Percentiles rank a stretch among this genome's conserved stretches.
phyloP scores from a whole-genome alignment of 2,797 vertebrate genomes.

The Cottoperca gobio region DNA sequence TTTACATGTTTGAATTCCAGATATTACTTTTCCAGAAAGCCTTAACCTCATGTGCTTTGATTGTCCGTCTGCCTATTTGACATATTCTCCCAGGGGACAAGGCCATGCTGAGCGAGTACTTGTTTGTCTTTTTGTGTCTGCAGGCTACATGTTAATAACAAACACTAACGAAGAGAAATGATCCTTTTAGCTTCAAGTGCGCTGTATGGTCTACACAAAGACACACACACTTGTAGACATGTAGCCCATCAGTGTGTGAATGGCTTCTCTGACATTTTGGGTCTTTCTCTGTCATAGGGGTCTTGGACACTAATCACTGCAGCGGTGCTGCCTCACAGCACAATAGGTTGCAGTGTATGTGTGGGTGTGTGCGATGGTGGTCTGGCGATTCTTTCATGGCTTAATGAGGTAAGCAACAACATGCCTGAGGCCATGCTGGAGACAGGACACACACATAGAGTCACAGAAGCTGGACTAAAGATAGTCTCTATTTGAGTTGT shows the following conservation, averaged over 20 bases:
- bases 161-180: conserved; percentile 80
- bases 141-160: conserved; percentile 67
- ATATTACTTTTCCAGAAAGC: conserved; percentile 19
- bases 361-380: conserved; percentile 62
- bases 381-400: conserved; percentile 76
- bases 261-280: conserved; percentile 65
- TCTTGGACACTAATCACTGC: conserved; percentile 63
- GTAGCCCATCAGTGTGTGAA: conserved; percentile 50
- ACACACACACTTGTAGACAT: conserved; percentile 60
- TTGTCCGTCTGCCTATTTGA: conserved; percentile 27
- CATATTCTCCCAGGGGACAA: conserved; percentile 27
- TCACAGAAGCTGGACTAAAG: conserved; percentile 69
- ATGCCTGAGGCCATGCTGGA: conserved; percentile 73
- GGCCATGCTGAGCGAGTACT: conserved; percentile 41
- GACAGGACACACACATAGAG: conserved; percentile 67
- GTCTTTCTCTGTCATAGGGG: conserved; percentile 60
- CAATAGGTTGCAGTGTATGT: conserved; percentile 69
- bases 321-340: conserved; percentile 47
- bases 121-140: conserved; percentile 67
- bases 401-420: conserved; percentile 83
- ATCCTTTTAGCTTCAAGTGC: conserved; percentile 60
- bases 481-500: conserved; percentile 68
- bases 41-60: background rate
- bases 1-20: conserved; percentile 3
- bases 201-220: conserved; percentile 56